These are phyloP conservation scores for Oncopeltus fasciatus DNA, from an alignment of 1,140 invertebrate species.

Conservation along the genomic window DNA sequence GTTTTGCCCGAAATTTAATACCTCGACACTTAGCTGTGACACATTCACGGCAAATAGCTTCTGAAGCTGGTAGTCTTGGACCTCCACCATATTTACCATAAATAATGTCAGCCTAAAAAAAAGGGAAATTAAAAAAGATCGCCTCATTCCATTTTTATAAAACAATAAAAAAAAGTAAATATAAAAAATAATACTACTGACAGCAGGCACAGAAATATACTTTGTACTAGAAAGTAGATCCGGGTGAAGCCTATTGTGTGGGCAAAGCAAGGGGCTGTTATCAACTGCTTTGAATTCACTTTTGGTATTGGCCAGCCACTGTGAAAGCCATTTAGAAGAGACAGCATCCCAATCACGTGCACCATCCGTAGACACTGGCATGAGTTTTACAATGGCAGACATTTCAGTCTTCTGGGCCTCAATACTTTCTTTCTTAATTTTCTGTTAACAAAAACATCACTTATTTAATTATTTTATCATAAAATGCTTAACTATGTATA, in stretches of 20 bases:
- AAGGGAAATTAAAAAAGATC: conserved; percentile 3
- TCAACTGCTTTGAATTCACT: conserved; percentile 17
- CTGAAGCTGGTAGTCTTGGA: conserved; percentile 19
- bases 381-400: conserved; percentile 1
- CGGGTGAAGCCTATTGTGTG: conserved; percentile 23
- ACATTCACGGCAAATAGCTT: conserved; percentile 23
- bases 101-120: conserved; percentile 23
- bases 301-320: conserved; percentile 21
- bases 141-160: not conserved
- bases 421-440: conserved; percentile 7
- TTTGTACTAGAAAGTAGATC: conserved; percentile 19
- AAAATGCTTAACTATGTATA: not conserved
- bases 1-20: conserved; percentile 21
- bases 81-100: conserved; percentile 24
- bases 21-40: conserved; percentile 20
- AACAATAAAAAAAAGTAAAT: not conserved
- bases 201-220: conserved; percentile 20
- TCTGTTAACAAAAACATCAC: conserved; percentile 2
- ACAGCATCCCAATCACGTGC: conserved; percentile 19
- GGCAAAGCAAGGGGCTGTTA: conserved; percentile 21
- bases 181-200: conserved; percentile 15
- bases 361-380: conserved; percentile 9
- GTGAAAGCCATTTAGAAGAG: conserved; percentile 20
- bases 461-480: not conserved
- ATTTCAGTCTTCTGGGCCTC: conserved; percentile 16